Base-by-base conservation (phyloP, 2,113 vertebrate genomes). In the Thryonomys swinderianus region DNA sequence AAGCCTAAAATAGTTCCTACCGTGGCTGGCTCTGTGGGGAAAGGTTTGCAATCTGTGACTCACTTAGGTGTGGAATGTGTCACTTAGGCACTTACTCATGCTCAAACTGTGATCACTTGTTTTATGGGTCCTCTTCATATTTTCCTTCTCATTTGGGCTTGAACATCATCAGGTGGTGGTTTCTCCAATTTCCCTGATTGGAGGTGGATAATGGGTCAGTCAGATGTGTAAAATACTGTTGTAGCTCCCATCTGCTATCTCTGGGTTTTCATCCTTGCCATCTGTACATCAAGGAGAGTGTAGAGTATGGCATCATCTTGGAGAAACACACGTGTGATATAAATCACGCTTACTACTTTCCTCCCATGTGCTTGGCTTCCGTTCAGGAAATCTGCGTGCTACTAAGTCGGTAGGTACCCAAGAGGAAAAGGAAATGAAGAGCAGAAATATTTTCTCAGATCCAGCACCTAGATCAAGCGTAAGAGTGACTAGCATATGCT, bases 1-100 rank as follows among this genome's bases (percentile, higher is more conserved):
- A 40, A 30, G 0, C 3, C 0, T 23, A 5, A 67, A 11, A 34
- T 32, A 7, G 11, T 51, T 23, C 4, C 12, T 13, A 0, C 0
- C 27, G 0, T 32, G 8, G 16, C 7, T 27, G 8, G 18, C 3
- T 17, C 7, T 53, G 17, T 4, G 34, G 78, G 25, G 23, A 25
- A 23, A n/a, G 0, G 0, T 16, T 23, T 32, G 62, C 32, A 17
- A 1, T 1, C 6, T 1, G n/a, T 34, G 48, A 13, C 34, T 18
- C 8, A 51, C 2, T 73, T 40, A 30, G 42, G 4, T 5, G 1
- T 55, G 80, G 82, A 4, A 30, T 42, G 0, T 59, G 6, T 1
- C 45, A 3, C 13, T 55, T 5, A 18, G 17, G 1, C n/a, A 42
- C 9, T 8, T 57, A 21, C 10, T 40, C 69, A 1, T 13, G 12